These are phyloP conservation scores for Halichondria panicea DNA, from an alignment of 37 sponge, comb jelly and placozoan species.

Conservation along the genomic window DNA sequence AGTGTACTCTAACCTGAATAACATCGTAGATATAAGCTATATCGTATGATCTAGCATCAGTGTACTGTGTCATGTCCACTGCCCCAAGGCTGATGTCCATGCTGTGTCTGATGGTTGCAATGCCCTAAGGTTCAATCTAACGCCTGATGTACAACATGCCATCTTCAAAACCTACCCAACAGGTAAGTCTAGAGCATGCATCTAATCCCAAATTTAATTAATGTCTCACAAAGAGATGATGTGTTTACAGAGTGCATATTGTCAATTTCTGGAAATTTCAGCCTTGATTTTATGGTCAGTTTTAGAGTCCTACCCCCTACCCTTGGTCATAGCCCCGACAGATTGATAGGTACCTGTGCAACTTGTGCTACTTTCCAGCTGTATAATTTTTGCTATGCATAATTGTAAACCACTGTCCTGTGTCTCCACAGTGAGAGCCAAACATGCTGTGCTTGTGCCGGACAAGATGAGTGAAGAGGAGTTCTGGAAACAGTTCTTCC, in stretches of 20 bases:
- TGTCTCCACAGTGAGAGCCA: conserved; percentile 51
- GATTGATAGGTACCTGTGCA: no score
- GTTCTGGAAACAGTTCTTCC: conserved; percentile 88
- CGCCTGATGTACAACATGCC: conserved; percentile 65
- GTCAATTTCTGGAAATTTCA: no score
- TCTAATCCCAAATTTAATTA: no score
- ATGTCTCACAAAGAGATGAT: no score
- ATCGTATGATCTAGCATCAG: not conserved
- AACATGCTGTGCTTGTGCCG: conserved; percentile 70
- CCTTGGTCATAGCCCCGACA: no score
- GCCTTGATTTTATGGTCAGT: no score
- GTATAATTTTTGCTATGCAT: not conserved
- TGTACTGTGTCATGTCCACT: not conserved
- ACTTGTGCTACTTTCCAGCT: no score
- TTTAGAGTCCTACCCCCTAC: no score
- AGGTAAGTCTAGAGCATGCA: conserved; percentile 43
- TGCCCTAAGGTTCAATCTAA: conserved; percentile 72
- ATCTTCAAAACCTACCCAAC: conserved; percentile 90
- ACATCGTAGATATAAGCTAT: not conserved
- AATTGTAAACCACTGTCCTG: no score
- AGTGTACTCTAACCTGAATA: not conserved
- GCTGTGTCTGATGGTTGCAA: conserved; percentile 77
- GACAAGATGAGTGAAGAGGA: conserved; percentile 79
- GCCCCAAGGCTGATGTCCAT: conserved; percentile 73
- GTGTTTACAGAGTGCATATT: no score